A percentile compares a stretch with the other conserved stretches of the same genome.
Evolutionary conservation across 2,113 vertebrate species (phyloP).

Genomic region (Mionectes macconnelli): DNA sequence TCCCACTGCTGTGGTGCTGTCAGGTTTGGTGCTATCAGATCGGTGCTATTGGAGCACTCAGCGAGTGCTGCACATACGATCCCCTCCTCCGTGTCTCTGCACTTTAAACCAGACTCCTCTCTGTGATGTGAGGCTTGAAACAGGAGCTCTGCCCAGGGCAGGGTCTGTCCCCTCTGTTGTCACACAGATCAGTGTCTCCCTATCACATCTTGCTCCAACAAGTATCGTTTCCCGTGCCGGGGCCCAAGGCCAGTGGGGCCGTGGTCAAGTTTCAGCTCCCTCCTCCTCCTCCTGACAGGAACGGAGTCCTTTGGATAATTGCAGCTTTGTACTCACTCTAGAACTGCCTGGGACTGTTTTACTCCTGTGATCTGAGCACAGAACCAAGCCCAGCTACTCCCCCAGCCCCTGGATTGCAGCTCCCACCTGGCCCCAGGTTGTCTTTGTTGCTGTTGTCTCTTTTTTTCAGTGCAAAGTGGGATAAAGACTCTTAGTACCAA

Average conservation of each 20-base stretch:
- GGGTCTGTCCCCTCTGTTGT: not conserved
- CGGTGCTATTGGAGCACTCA: not conserved
- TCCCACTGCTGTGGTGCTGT: constrained; percentile 2
- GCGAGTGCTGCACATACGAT: not conserved
- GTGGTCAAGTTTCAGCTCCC: not conserved
- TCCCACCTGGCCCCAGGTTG: not conserved
- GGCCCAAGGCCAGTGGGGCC: not conserved
- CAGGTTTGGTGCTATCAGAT: constrained; percentile 14
- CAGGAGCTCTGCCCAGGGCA: constrained; percentile 10
- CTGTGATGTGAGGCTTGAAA: constrained; percentile 40
- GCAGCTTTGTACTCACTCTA: not conserved
- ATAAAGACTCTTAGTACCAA: not conserved
- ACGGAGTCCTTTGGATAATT: not conserved
- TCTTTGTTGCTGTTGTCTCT: not conserved
- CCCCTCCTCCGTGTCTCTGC: not conserved
- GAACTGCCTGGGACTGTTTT: not conserved
- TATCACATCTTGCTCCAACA: not conserved
- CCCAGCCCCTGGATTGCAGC: not conserved
- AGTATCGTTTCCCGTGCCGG: not conserved
- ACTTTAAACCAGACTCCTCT: constrained; percentile 51
- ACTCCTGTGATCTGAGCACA: not conserved
- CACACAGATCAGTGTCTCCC: not conserved
- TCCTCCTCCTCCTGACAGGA: not conserved
- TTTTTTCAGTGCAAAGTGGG: not conserved
- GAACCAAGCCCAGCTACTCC: not conserved